Evolutionary conservation across 2,888 invertebrate genomes (phyloP).

Genomic region (Nowickia ferox): DNA sequence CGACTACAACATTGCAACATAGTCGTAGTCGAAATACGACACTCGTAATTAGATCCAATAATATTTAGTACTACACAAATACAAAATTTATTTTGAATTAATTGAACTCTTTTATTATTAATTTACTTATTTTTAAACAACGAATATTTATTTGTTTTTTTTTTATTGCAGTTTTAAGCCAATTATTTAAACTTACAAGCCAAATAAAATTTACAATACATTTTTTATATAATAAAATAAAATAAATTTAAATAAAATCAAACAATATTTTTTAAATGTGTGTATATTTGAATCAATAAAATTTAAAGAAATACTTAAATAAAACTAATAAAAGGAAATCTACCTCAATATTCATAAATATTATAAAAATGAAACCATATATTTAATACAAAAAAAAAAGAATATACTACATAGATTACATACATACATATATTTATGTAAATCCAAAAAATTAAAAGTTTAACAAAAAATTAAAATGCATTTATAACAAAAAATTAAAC

Average conservation of each 20-base stretch:
- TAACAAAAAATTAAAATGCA: constrained; percentile 55
- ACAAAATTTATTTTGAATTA: too few species aligned
- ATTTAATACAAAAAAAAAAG: constrained; percentile 44
- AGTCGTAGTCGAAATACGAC: too few species aligned
- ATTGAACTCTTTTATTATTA: too few species aligned
- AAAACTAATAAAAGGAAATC: constrained; percentile 73
- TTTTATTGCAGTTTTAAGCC: constrained; percentile 44
- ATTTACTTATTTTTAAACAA: constrained; percentile 33
- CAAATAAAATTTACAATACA: constrained; percentile 54
- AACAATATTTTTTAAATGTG: constrained; percentile 66
- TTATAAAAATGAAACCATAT: constrained; percentile 74
- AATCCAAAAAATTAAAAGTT: constrained; percentile 29
- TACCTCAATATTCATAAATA: constrained; percentile 80
- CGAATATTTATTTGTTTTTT: constrained; percentile 38
- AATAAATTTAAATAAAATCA: constrained; percentile 41
- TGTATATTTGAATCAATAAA: constrained; percentile 57
- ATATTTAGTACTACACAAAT: too few species aligned
- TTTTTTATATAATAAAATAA: constrained; percentile 35
- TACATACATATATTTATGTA: constrained; percentile 56
- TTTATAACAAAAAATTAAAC: constrained; percentile 67
- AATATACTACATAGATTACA: constrained; percentile 18
- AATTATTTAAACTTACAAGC: constrained; percentile 58
- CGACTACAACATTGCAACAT: too few species aligned
- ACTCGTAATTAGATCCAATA: too few species aligned
- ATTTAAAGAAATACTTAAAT: constrained; percentile 53